phyloP scores from a whole-genome alignment of 2,797 vertebrate genomes.

The Enteromius unitaeniatus region DNA sequence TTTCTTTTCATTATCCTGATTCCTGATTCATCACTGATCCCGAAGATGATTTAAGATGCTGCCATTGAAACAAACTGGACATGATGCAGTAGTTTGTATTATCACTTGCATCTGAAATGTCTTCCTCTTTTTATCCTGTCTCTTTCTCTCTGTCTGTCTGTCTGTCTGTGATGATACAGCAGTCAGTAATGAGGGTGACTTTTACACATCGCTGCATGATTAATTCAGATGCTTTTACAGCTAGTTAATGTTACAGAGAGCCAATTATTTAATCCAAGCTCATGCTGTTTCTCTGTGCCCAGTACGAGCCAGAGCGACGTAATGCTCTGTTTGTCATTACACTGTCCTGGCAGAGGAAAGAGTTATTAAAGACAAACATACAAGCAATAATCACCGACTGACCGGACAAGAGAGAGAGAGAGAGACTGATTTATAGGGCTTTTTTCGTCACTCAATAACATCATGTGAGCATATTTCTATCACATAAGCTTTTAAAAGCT shows the following conservation, averaged over 20 bases:
- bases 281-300: conserved; percentile 3
- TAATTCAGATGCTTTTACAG: conserved; percentile 69
- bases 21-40: not conserved
- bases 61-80: not conserved
- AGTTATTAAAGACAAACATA: conserved; percentile 11
- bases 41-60: not conserved
- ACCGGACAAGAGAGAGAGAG: conserved; percentile 29
- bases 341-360: conserved; percentile 1
- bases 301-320: not conserved
- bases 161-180: conserved; percentile 7
- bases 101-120: not conserved
- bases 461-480: conserved; percentile 63
- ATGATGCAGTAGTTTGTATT: not conserved
- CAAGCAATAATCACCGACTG: conserved; percentile 17
- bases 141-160: not conserved
- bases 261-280: conserved; percentile 55
- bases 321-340: conserved; percentile 25
- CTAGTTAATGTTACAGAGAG: conserved; percentile 63
- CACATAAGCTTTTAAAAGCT: conserved; percentile 62
- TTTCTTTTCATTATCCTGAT: not conserved
- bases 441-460: conserved; percentile 49
- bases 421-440: conserved; percentile 48
- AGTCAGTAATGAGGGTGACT: conserved; percentile 56
- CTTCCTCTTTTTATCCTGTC: not conserved
- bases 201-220: conserved; percentile 62